Evolutionary conservation across 1,140 invertebrate species (phyloP).

Genomic region (Bombus soroeensis): DNA sequence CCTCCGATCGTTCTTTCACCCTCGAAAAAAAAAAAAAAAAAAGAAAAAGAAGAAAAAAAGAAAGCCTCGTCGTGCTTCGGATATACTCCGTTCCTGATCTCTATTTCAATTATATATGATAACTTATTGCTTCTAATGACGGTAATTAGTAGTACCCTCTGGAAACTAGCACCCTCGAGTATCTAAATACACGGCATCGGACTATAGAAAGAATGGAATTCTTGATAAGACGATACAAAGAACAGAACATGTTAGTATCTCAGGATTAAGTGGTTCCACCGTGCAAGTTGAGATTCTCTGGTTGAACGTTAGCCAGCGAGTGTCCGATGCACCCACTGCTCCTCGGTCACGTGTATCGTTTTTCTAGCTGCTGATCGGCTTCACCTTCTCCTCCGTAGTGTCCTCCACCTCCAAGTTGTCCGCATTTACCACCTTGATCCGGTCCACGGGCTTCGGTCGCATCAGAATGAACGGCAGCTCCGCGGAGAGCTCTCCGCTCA

Average conservation of each 20-base stretch:
- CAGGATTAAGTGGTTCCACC: background rate
- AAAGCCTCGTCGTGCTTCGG: background rate
- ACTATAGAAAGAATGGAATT: background rate
- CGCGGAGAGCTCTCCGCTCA: constrained; percentile 96
- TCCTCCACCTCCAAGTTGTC: constrained; percentile 64
- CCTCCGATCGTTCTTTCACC: background rate
- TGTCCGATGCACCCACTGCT: background rate
- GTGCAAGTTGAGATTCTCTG: background rate
- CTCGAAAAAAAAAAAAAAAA: too few relatives aligned
- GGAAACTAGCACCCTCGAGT: background rate
- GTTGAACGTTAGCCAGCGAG: constrained; percentile 18
- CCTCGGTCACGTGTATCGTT: background rate
- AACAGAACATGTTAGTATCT: background rate
- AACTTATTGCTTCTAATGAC: background rate
- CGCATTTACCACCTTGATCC: constrained; percentile 73
- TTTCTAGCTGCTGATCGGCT: constrained; percentile 58
- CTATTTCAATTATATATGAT: background rate
- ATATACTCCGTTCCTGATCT: background rate
- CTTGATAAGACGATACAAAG: background rate
- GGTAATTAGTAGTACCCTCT: too few relatives aligned
- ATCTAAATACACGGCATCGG: background rate
- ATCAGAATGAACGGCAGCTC: constrained; percentile 99
- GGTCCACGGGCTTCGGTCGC: constrained; percentile 90
- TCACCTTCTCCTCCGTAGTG: constrained; percentile 51
- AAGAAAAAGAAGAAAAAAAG: too few relatives aligned